Conservation (phyloP, 2,888 invertebrate genomes). For the Caradrina kadenii region DNA sequence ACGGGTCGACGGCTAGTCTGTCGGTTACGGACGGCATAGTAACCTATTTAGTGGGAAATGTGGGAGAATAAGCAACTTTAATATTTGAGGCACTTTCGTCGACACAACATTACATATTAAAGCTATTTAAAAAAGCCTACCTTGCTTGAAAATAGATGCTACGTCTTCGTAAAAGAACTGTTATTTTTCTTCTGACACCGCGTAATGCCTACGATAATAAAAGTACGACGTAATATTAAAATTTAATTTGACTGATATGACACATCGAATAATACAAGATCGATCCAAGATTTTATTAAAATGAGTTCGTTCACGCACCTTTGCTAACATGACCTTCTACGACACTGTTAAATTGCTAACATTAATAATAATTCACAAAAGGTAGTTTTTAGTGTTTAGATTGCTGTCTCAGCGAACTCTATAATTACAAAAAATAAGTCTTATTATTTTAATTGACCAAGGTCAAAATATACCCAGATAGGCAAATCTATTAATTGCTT, state of each 20-base stretch:
- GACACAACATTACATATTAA: background rate
- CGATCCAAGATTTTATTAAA: slow-evolving; percentile 30
- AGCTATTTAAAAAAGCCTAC: background rate
- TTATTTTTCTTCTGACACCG: background rate
- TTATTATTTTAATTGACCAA: slow-evolving; percentile 1
- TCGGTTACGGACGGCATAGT: slow-evolving; percentile 8
- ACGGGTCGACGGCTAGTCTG: slow-evolving; percentile 41
- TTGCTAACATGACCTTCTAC: slow-evolving; percentile 14
- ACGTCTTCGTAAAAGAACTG: background rate
- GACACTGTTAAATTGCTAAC: background rate
- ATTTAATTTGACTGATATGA: slow-evolving; percentile 31
- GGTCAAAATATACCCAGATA: background rate
- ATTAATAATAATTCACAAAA: slow-evolving; percentile 6
- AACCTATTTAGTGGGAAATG: slow-evolving; percentile 45
- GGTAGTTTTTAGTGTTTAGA: background rate
- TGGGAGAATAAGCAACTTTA: slow-evolving; percentile 20
- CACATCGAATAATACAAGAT: slow-evolving; percentile 24
- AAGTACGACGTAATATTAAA: slow-evolving; percentile 6
- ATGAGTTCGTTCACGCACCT: slow-evolving; percentile 25
- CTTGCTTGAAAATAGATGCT: background rate
- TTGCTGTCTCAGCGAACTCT: background rate
- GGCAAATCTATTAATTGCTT: background rate
- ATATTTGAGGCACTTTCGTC: slow-evolving; percentile 23
- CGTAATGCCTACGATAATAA: slow-evolving; percentile 11
- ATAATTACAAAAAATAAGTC: background rate